Evolutionary conservation across 2,888 invertebrate species (phyloP).

Genomic region (Drosophila infuscata): DNA sequence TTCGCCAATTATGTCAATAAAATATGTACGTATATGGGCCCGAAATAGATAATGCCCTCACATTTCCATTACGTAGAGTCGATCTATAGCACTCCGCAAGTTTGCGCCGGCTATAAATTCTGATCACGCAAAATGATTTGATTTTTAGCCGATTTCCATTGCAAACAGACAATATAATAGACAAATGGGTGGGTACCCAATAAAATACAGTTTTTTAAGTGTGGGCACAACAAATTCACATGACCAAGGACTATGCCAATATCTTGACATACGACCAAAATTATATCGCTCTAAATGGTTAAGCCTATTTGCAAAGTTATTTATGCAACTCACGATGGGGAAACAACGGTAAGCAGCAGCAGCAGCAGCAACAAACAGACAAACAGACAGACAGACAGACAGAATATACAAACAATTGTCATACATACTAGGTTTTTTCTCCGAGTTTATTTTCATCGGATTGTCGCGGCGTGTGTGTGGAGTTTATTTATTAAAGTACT

Average conservation of each 20-base stretch:
- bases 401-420: slow-evolving; percentile 35
- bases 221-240: slow-evolving; percentile 43
- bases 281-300: slow-evolving; percentile 57
- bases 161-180: slow-evolving; percentile 7
- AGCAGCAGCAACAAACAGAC: neutral
- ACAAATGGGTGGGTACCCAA: slow-evolving; percentile 6
- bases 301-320: slow-evolving; percentile 56
- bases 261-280: slow-evolving; percentile 39
- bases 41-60: slow-evolving; percentile 61
- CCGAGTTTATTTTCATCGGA: slow-evolving; percentile 12
- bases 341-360: slow-evolving; percentile 24
- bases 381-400: neutral
- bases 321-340: slow-evolving; percentile 40
- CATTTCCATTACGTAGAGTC: slow-evolving; percentile 13
- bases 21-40: slow-evolving; percentile 31
- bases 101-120: slow-evolving; percentile 26
- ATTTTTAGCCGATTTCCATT: slow-evolving; percentile 30
- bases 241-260: slow-evolving; percentile 24
- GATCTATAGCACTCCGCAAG: neutral
- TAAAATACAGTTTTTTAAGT: slow-evolving; percentile 16
- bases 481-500: slow-evolving; percentile 51
- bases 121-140: slow-evolving; percentile 22
- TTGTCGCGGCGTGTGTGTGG: slow-evolving; percentile 47
- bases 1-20: slow-evolving; percentile 69
- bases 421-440: neutral